Base-by-base conservation (phyloP, 2,113 vertebrate genomes). In the Romanogobio albipinnatus region DNA sequence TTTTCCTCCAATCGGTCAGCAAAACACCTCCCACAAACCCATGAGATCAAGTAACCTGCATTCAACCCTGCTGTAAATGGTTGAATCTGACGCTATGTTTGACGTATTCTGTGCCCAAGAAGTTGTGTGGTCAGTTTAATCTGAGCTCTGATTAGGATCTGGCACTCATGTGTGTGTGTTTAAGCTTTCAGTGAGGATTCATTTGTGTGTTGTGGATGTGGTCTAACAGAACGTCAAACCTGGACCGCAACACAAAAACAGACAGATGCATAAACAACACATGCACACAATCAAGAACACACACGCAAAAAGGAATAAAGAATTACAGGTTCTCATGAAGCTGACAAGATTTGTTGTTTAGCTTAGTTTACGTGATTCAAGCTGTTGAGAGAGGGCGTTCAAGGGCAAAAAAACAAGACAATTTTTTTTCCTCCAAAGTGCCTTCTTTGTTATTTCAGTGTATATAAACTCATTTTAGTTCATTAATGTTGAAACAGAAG, bases 51-150 rank as follows among this genome's bases (percentile, higher is more conserved):
- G 76, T 33, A 77, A 43, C 53, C 19, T 36, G 29, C 53, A 13
- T n/a, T 73, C 70, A 73, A 73, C 33, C 66, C 66, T 39, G 66
- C 74, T 11, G 75, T 39, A 29, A 39, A 77, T 3, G 56, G 5
- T 10, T 24, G 19, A 45, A 79, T 79, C 33, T 5, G 24, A 56
- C 6, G 53, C 5, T 24, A 47, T 74, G 70, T 24, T 73, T 74
- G 70, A 74, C 43, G 13, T 47, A 13, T 9, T 61, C 17, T 39
- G 19, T 77, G 11, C 51, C 19, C 39, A n/a, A 22, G 33, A 33
- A 77, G 11, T 45, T 62, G 33, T 79, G 76, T 59, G 56, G 76
- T 61, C 19, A 43, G 76, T 61, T 78, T 61, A 39, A 78, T 61
- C 17, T 24, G 7, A 15, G 36, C 76, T 61, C 56, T 77, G 75